Conservation (phyloP, 35 echinoderm and acorn worm genomes). For the Ptychodera flava region DNA sequence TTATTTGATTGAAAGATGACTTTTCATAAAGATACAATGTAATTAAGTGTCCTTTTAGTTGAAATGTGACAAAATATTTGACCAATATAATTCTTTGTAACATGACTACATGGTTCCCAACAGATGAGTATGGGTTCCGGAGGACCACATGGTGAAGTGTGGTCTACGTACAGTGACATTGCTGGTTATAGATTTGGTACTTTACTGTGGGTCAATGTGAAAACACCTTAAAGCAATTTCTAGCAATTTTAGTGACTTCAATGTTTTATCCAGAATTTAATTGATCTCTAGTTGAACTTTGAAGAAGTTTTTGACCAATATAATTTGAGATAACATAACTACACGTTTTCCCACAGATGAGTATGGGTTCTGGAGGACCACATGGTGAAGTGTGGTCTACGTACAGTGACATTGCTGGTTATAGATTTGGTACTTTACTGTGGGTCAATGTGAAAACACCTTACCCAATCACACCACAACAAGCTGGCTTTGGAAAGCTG, state of each 20-base stretch:
- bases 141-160: constrained; percentile 21
- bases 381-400: constrained; percentile 39
- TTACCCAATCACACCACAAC: background rate
- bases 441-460: constrained; percentile 16
- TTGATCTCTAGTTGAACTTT: no score
- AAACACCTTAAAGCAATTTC: background rate
- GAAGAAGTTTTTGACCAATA: no score
- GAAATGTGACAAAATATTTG: no score
- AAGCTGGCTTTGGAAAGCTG: background rate
- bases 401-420: constrained; percentile 29
- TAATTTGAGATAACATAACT: no score
- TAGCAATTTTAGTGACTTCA: no score
- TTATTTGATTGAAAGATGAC: no score
- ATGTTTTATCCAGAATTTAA: no score
- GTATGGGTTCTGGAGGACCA: constrained; percentile 10
- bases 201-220: constrained; percentile 18
- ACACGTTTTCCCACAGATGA: no score
- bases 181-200: constrained; percentile 26
- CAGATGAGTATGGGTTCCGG: constrained; percentile 24
- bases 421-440: constrained; percentile 25
- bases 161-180: constrained; percentile 42
- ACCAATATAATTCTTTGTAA: no score
- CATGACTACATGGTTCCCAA: no score
- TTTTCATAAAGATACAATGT: no score
- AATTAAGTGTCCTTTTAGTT: no score